Evolutionary conservation across 2,888 invertebrate genomes (phyloP), one percentile per base, ranked within the genome.

Genomic region (Dryomyza anilis): DNA sequence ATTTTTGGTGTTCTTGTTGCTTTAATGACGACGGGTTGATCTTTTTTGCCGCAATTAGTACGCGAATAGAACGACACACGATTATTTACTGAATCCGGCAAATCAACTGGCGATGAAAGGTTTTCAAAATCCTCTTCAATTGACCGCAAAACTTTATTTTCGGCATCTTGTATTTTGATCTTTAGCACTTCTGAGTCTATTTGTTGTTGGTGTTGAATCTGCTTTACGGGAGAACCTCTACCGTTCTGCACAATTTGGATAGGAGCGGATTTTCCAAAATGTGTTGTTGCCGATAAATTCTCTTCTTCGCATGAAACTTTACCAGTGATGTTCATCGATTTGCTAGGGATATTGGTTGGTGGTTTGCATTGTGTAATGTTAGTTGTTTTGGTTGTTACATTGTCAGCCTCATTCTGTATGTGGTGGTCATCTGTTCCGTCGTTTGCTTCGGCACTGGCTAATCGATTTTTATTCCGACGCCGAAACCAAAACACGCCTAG

Each of bases 401-500:
- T 39, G 23, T 72, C 68, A 48, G 71, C 69, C 27, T 59, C 62
- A 58, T 67, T 66, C 62, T 60, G 64, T 53, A 70, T 72, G 71
- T 73, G 66, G 71, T 73, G 12, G 30, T 16, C 43, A 61, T 57
- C 59, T 63, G 66, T 66, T 64, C 68, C 69, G 50, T 61, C 55
- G 55, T 71, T 69, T 67, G 72, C 72, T 57, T 74, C 78, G 63
- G 72, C 74, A 68, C 73, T 74, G 66, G 75, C 76, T 73, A 74
- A 64, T 70, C 77, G 76, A 72, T 76, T 79, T 85, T 90, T 81
- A 76, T 82, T 88, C 86, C 89, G 91, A 86, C 90, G 91, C 85
- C 89, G 90, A 88, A 90, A 91, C 93, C 92, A 93, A 75, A 81
- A 89, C 82, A 92, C 88, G 76, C 91, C 91, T 83, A 93, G 86